phyloP scores from a whole-genome alignment of 2,113 vertebrate genomes.

The Spea bombifrons region DNA sequence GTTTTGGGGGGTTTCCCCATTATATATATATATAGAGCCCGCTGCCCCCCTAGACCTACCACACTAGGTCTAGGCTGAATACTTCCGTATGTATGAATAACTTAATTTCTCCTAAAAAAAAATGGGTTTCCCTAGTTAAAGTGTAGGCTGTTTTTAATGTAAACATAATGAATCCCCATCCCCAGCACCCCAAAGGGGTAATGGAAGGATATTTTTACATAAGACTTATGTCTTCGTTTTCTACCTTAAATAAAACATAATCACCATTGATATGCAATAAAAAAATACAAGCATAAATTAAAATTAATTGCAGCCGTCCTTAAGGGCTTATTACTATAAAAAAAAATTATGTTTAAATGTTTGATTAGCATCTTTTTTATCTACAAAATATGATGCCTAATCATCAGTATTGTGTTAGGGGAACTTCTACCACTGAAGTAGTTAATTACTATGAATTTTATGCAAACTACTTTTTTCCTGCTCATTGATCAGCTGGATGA shows the following conservation, averaged over 20 bases:
- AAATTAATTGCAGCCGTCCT: not conserved
- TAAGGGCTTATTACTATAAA: conserved; percentile 5
- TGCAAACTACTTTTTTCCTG: conserved; percentile 2
- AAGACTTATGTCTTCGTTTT: not conserved
- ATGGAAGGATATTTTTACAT: too few species aligned
- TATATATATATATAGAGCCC: too few species aligned
- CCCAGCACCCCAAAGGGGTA: too few species aligned
- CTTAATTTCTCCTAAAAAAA: too few species aligned
- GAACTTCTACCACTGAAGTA: not conserved
- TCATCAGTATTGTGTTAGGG: conserved; percentile 3
- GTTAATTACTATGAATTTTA: not conserved
- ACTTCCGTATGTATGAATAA: too few species aligned
- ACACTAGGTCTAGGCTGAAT: too few species aligned
- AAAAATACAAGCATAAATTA: conserved; percentile 2
- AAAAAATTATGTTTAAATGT: not conserved
- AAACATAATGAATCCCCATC: too few species aligned
- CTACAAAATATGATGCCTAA: conserved; percentile 4
- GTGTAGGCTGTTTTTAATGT: too few species aligned
- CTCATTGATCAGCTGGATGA: not conserved
- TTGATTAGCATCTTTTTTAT: conserved; percentile 9
- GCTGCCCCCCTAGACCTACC: too few species aligned
- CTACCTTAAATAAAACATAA: not conserved
- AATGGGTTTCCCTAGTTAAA: too few species aligned
- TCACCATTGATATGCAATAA: not conserved
- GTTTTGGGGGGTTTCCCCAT: too few species aligned